Evolutionary conservation across 2,888 invertebrate genomes (phyloP).

Genomic region (Synanthedon vespiformis): DNA sequence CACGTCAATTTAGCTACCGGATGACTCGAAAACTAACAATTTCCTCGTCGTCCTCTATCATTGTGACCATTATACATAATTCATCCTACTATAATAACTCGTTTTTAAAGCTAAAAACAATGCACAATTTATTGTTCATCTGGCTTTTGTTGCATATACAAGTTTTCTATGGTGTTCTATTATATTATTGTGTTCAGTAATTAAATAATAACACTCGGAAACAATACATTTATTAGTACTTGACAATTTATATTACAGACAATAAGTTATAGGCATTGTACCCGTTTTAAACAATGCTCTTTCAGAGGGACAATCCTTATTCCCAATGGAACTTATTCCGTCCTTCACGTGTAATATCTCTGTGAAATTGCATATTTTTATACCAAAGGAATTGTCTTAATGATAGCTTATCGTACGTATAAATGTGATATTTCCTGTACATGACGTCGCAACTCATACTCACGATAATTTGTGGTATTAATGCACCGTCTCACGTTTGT

Average conservation of each 20-base stretch:
- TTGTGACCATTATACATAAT: not conserved
- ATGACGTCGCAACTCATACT: too few species aligned
- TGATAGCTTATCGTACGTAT: too few species aligned
- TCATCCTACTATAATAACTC: not conserved
- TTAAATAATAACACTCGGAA: constrained; percentile 8
- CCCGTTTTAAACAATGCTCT: constrained; percentile 21
- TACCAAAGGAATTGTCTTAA: too few species aligned
- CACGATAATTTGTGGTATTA: too few species aligned
- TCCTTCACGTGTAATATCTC: constrained; percentile 5
- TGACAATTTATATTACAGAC: constrained; percentile 13
- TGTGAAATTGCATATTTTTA: too few species aligned
- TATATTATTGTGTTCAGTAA: constrained; percentile 1
- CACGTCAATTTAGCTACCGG: constrained; percentile 41
- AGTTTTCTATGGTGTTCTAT: constrained; percentile 1
- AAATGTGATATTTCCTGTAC: too few species aligned
- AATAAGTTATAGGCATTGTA: constrained; percentile 1
- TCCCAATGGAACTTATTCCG: not conserved
- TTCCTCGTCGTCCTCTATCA: constrained; percentile 25
- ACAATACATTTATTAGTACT: constrained; percentile 14
- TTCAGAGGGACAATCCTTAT: constrained; percentile 19
- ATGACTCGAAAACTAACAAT: constrained; percentile 43
- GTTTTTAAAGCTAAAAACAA: not conserved
- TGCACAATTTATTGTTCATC: not conserved
- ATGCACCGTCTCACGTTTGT: constrained; percentile 12
- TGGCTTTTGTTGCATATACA: not conserved